Percentiles rank a stretch among this genome's conserved stretches.
These are phyloP conservation scores for Aldabrachelys gigantea DNA, from an alignment of 2,113 vertebrate species.

Conservation along the genomic window DNA sequence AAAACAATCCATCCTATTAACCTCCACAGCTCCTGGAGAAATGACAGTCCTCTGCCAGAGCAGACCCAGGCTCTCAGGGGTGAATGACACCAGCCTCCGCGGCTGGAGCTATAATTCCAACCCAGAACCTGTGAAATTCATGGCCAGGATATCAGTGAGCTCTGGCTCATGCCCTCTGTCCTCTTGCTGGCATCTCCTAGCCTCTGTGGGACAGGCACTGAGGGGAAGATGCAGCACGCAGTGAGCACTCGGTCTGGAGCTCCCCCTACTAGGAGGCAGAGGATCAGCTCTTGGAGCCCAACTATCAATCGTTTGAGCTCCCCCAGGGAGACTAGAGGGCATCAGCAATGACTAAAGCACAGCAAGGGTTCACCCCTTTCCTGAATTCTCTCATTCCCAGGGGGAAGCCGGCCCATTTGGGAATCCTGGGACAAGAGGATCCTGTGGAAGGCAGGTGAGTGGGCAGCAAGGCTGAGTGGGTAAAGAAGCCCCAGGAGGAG, in stretches of 20 bases:
- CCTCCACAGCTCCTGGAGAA: not conserved
- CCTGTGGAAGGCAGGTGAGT: not conserved
- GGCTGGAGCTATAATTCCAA: not conserved
- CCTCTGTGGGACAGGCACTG: not conserved
- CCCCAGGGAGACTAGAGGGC: too few relatives aligned
- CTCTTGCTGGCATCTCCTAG: not conserved
- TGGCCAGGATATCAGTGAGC: too few relatives aligned
- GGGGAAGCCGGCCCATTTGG: not conserved
- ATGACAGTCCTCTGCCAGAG: not conserved
- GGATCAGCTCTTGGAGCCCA: not conserved
- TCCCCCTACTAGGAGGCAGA: not conserved
- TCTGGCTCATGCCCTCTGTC: not conserved
- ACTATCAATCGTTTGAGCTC: not conserved
- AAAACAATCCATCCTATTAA: not conserved
- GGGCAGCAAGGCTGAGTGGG: rapidly evolving
- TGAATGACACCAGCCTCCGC: not conserved
- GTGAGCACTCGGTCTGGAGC: not conserved
- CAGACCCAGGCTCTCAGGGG: not conserved
- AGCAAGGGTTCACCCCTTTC: not conserved
- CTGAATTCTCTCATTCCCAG: not conserved
- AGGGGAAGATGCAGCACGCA: too few relatives aligned
- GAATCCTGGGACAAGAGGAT: not conserved
- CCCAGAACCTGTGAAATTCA: too few relatives aligned
- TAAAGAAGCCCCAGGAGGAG: not conserved
- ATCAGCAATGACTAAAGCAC: too few relatives aligned